phyloP scores from a whole-genome alignment of 2,113 vertebrate species.

The Centropus bengalensis region DNA sequence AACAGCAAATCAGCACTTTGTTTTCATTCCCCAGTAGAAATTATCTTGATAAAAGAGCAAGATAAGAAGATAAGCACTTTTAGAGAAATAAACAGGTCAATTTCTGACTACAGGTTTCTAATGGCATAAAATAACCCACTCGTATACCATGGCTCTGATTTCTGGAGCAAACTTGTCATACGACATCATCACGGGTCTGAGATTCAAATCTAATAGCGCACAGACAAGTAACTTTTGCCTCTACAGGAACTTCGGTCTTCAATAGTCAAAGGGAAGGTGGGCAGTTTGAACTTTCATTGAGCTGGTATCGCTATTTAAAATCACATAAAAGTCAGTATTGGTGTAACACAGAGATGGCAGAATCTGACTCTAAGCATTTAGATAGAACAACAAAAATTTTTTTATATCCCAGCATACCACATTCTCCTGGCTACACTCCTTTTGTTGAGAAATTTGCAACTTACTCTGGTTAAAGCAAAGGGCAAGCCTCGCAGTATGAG shows the following conservation, averaged over 20 bases:
- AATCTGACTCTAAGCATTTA: background rate
- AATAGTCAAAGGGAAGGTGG: background rate
- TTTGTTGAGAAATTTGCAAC: background rate
- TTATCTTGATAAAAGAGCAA: background rate
- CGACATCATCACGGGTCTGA: background rate
- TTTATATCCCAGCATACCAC: background rate
- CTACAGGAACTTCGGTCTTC: background rate
- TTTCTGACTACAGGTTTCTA: background rate
- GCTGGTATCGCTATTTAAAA: background rate
- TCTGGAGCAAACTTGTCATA: background rate
- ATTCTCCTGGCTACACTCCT: background rate
- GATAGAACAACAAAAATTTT: background rate
- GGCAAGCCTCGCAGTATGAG: background rate
- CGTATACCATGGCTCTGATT: background rate
- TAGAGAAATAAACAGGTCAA: background rate
- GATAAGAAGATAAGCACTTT: background rate
- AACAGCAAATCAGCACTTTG: background rate
- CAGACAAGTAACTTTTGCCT: background rate
- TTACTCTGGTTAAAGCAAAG: background rate
- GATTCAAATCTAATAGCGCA: background rate
- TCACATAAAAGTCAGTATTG: background rate
- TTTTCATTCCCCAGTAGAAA: background rate
- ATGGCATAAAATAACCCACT: background rate
- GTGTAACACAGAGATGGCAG: background rate
- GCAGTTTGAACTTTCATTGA: background rate